phyloP scores from a whole-genome alignment of 2,888 invertebrate species.

The Ptilodon capucinus region DNA sequence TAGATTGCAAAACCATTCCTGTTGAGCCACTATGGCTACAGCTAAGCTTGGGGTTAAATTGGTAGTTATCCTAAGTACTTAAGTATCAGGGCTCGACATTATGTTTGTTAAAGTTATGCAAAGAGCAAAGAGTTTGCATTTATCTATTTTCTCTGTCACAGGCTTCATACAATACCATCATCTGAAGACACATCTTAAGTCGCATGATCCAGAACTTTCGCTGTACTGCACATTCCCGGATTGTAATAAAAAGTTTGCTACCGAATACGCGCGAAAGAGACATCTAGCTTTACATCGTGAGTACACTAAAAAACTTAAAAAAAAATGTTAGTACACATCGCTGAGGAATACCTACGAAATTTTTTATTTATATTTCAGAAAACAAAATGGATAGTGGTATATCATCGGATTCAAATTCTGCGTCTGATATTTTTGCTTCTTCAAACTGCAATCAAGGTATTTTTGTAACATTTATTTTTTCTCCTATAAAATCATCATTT shows the following conservation, averaged over 20 bases:
- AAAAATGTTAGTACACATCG: too few species aligned
- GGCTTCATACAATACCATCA: conserved; percentile 74
- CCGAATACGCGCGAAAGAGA: conserved; percentile 56
- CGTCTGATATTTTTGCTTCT: conserved; percentile 23
- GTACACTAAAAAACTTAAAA: too few species aligned
- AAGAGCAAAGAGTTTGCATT: too few species aligned
- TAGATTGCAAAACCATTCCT: too few species aligned
- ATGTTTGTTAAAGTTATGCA: too few species aligned
- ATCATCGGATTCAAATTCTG: conserved; percentile 46
- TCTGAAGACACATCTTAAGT: conserved; percentile 62
- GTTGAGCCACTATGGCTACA: too few species aligned
- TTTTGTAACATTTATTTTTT: background rate
- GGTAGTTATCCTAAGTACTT: too few species aligned
- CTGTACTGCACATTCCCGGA: conserved; percentile 43
- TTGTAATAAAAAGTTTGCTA: conserved; percentile 58
- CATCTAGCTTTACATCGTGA: conserved; percentile 61
- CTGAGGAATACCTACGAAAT: too few species aligned
- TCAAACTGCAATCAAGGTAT: conserved; percentile 23
- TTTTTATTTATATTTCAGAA: conserved; percentile 34
- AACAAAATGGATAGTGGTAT: conserved; percentile 42
- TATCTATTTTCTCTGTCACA: conserved; percentile 32
- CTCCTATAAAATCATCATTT: too few species aligned
- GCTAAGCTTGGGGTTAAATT: too few species aligned
- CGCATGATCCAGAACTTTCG: conserved; percentile 51
- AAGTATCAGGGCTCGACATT: too few species aligned